Percentiles rank a stretch among this genome's conserved stretches.
Evolutionary conservation across 1,140 invertebrate genomes (phyloP).

Genomic region (Meloidogyne chitwoodi): DNA sequence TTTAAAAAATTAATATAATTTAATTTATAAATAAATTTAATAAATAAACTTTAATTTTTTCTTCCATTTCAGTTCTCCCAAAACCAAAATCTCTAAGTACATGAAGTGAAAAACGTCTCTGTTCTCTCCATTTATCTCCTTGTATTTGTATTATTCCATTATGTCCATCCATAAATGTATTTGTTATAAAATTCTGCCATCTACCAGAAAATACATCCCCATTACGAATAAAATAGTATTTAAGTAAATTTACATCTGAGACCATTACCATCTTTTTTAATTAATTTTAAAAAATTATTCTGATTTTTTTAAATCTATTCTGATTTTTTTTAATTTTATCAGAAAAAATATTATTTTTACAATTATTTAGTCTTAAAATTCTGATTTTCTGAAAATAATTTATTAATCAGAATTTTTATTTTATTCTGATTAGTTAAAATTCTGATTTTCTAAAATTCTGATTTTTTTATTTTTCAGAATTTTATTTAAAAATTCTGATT

Average conservation of each 20-base stretch:
- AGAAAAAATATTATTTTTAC: neutral
- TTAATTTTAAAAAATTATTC: neutral
- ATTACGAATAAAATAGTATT: constrained; percentile 51
- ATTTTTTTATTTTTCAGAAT: no score
- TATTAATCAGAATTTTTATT: neutral
- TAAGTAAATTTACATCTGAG: constrained; percentile 44
- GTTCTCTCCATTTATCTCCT: constrained; percentile 80
- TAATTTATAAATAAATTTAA: neutral
- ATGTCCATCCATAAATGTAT: constrained; percentile 50
- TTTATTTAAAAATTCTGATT: no score
- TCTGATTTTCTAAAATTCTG: no score
- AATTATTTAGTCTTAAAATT: neutral
- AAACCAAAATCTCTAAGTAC: constrained; percentile 80
- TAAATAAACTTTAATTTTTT: constrained; percentile 71
- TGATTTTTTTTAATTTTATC: neutral
- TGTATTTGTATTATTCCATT: constrained; percentile 56
- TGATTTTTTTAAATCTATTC: no score
- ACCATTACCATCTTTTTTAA: constrained; percentile 55
- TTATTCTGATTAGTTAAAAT: neutral
- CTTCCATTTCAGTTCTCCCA: constrained; percentile 77
- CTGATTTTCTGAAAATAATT: neutral
- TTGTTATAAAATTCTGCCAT: constrained; percentile 56
- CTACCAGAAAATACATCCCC: constrained; percentile 54
- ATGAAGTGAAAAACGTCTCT: constrained; percentile 81
- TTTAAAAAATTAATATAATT: neutral